Conservation (phyloP, 2,888 invertebrate genomes). For the Gordius sp. region DNA sequence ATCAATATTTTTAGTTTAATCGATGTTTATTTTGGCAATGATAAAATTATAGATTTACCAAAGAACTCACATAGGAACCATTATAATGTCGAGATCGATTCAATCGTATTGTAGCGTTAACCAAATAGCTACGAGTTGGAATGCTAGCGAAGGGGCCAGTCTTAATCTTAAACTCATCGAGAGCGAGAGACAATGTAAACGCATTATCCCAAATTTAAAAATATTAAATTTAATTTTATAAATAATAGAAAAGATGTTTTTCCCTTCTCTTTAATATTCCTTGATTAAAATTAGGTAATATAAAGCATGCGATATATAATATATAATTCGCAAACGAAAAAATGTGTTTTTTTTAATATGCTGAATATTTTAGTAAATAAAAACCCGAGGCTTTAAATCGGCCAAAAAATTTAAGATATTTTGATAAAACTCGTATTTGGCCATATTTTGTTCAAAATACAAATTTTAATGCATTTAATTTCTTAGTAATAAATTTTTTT, state of each 20-base stretch:
- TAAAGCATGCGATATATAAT: background rate
- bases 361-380: background rate
- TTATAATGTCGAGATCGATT: slow-evolving; percentile 55
- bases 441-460: background rate
- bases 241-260: no score
- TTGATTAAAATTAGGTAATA: background rate
- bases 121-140: slow-evolving; percentile 64
- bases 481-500: background rate
- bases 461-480: background rate
- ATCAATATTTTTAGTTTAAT: no score
- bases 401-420: background rate
- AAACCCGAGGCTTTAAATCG: no score
- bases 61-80: slow-evolving; percentile 61
- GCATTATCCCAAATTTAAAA: no score
- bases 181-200: slow-evolving; percentile 59
- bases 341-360: background rate
- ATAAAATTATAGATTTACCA: slow-evolving; percentile 53
- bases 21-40: no score
- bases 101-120: slow-evolving; percentile 65
- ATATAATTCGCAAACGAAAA: background rate
- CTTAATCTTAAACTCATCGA: slow-evolving; percentile 57
- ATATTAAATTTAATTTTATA: no score
- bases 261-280: background rate
- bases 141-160: slow-evolving; percentile 65
- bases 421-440: background rate